Percentiles rank a stretch among this genome's conserved stretches.
phyloP scores from a whole-genome alignment of 2,888 invertebrate species.

The Aphidoletes aphidimyza region DNA sequence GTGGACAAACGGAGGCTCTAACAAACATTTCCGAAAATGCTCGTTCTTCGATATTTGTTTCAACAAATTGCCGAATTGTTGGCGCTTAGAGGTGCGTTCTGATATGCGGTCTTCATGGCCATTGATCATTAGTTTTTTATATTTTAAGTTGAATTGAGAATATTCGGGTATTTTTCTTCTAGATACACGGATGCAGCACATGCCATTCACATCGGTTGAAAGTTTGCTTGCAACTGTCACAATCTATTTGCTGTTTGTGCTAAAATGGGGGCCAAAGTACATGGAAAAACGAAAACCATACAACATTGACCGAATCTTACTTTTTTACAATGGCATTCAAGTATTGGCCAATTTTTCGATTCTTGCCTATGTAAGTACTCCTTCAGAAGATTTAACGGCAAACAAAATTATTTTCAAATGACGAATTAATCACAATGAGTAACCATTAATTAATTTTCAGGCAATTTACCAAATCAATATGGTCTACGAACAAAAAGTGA shows the following conservation, averaged over 20 bases:
- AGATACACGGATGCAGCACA: conserved; percentile 1
- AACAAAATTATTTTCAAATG: no score
- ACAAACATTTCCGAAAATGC: background rate
- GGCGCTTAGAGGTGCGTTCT: background rate
- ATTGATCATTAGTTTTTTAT: background rate
- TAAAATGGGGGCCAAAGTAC: conserved; percentile 74
- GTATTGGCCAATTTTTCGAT: background rate
- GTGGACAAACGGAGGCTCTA: background rate
- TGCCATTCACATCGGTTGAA: conserved; percentile 68
- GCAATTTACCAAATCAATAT: background rate
- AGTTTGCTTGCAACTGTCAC: conserved; percentile 69
- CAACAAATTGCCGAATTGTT: background rate
- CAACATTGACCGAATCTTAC: background rate
- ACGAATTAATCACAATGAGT: background rate
- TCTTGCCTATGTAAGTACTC: background rate
- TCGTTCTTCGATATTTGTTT: background rate
- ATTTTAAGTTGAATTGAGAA: background rate
- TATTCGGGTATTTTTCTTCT: background rate
- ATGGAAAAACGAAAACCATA: conserved; percentile 75
- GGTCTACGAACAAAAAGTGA: background rate
- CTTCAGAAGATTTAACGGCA: no score
- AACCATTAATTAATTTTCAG: background rate
- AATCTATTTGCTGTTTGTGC: conserved; percentile 75
- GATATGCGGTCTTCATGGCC: background rate
- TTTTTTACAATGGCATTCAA: conserved; percentile 30